Base-by-base conservation (phyloP, 2,113 vertebrate genomes). In the Xenopus laevis region DNA sequence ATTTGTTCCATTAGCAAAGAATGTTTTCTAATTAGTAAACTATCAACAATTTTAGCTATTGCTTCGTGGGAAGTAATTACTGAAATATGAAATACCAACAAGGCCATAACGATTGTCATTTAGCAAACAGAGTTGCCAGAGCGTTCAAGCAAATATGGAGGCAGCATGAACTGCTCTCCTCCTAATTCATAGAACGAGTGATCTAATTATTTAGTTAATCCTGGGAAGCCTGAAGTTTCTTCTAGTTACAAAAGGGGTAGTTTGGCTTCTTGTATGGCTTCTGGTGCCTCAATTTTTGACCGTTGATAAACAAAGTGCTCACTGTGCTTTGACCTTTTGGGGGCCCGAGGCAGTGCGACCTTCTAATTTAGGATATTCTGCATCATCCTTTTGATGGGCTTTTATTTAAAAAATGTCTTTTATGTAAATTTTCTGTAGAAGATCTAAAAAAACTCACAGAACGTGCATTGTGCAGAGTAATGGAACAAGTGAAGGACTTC, bases 1-100 rank as follows among this genome's bases (percentile, higher is more conserved):
- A 84, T 84, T 85, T 85, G 82, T 78, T 83, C 86, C 87, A 88
- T 88, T 88, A 88, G 86, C 76, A 83, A 88, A 86, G 87, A 88
- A 88, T 87, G 85, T 85, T 79, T 79, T 81, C 84, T 87, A 86
- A 87, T 88, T 87, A 88, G 83, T 87, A 85, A 87, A 87, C 83
- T 85, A 82, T 84, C 79, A 84, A 82, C 85, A 85, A 85, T 86
- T 83, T 85, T 81, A 83, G 84, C 83, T 85, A 18, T 40, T 45
- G 8, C 64, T 20, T 10, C 18, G 20, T 55, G 27, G 46, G 23
- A 55, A 72, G 60, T 61, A 71, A 71, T 72, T 72, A 64, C 60
- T 64, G 61, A 64, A 72, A 16, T 40, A 64, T 62, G 44, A 59
- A 47, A 63, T 71, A 47, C 60, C 45, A 23, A 10, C 44, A 18